Evolutionary conservation across 2,797 vertebrate genomes (phyloP), one percentile per base, ranked within the genome.

Genomic region (Microcaecilia unicolor): DNA sequence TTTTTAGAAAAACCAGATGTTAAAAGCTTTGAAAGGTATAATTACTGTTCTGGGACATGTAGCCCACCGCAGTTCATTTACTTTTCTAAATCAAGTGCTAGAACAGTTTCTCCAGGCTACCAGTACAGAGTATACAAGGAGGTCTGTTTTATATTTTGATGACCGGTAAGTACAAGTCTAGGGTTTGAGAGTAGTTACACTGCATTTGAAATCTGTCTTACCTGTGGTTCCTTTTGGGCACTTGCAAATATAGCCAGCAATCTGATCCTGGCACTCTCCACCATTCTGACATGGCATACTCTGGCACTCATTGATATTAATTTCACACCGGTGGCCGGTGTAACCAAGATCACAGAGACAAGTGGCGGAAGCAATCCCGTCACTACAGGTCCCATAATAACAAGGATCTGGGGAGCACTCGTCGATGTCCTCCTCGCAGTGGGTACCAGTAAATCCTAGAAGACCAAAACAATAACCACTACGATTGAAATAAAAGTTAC

Each of bases 211-310:
- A 19, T 18, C 18, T 15, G 0, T 6, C 49, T 49, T 58, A 98
- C 95, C 95, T 13, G 85, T 74, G 42, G 94, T 98, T 25, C 95
- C 95, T 56, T 87, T 89, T 32, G 83, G 90, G 61, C 95, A 99
- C 58, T 74, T 55, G 61, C 95, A 99, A 35, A 77, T 34, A 74
- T 95, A 99, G 32, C 74, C 32, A 1, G 98, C 92, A 62, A 88
- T 82, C 0, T 72, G 64, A 76, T 98, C 94, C 69, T 91, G 85
- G 58, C 95, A 99, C 49, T 86, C 88, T 11, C 91, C 94, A 2
- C 92, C 90, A 0, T 98, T 93, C 48, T 85, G 87, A 72, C 95
- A 98, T 0, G 95, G 95, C 67, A 92, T 90, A 62, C 93, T 97
- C 49, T 89, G 79, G 50, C 95, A 99, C 69, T 99, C 95, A 0